Evolutionary conservation across 1,140 invertebrate genomes (phyloP).

Genomic region (Sycobia sp.): DNA sequence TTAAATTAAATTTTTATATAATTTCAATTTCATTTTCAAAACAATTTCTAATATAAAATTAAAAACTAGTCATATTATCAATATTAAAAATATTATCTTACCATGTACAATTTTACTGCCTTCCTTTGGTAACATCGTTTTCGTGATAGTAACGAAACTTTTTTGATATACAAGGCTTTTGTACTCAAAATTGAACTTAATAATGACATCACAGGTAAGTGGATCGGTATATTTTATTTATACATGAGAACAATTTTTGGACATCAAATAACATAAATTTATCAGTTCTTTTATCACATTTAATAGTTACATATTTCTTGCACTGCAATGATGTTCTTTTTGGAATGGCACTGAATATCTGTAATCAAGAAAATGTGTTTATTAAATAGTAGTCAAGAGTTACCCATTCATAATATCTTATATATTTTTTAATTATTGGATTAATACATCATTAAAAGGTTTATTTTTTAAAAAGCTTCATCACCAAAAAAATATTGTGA

Average conservation of each 20-base stretch:
- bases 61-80: background rate
- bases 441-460: no score
- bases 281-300: conserved; percentile 23
- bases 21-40: no score
- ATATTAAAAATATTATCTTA: background rate
- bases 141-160: conserved; percentile 11
- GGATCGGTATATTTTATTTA: conserved; percentile 10
- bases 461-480: background rate
- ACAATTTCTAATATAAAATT: background rate
- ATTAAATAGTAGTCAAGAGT: background rate
- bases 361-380: conserved; percentile 3
- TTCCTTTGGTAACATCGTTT: conserved; percentile 30
- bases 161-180: background rate
- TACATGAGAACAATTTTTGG: conserved; percentile 5
- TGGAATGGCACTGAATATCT: conserved; percentile 30
- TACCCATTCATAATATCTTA: background rate
- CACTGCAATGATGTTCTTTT: conserved; percentile 7
- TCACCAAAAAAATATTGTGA: background rate
- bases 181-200: conserved; percentile 19
- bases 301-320: conserved; percentile 9
- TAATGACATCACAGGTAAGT: conserved; percentile 26
- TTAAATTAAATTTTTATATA: no score
- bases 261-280: conserved; percentile 28
- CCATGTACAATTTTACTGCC: conserved; percentile 16
- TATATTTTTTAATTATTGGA: background rate